Percentiles rank a stretch among this genome's conserved stretches.
phyloP scores from a whole-genome alignment of 64 coral and sea anemone species.

The Pocillopora verrucosa region DNA sequence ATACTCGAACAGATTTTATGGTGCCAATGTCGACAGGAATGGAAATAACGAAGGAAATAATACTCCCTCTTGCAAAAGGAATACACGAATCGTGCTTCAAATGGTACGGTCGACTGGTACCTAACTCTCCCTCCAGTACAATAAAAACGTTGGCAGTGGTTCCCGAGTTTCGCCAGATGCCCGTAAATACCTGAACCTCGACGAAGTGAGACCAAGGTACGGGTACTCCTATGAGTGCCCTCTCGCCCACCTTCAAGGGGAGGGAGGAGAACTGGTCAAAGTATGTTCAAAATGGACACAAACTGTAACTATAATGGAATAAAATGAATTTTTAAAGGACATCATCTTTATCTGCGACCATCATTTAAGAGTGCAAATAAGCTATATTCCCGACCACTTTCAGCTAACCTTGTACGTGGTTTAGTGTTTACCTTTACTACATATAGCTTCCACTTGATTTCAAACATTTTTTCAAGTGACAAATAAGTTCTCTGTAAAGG shows the following conservation, averaged over 20 bases:
- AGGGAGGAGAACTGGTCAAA: not conserved
- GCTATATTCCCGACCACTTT: no score
- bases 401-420: no score
- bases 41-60: slow-evolving; percentile 29
- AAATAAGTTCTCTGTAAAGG: no score
- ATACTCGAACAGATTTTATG: slow-evolving; percentile 46
- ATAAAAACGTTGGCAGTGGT: slow-evolving; percentile 53
- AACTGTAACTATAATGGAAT: no score
- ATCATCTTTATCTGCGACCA: no score
- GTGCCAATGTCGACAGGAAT: slow-evolving; percentile 14
- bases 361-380: no score
- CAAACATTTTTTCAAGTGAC: no score
- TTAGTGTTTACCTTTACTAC: no score
- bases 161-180: slow-evolving; percentile 50
- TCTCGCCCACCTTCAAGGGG: slow-evolving; percentile 27
- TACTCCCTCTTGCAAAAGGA: slow-evolving; percentile 51
- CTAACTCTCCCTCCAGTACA: slow-evolving; percentile 12
- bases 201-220: slow-evolving; percentile 17
- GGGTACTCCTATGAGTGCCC: slow-evolving; percentile 23
- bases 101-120: slow-evolving; percentile 10
- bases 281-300: not conserved
- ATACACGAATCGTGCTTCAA: slow-evolving; percentile 8
- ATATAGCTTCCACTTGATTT: no score
- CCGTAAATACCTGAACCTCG: slow-evolving; percentile 42
- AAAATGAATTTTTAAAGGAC: no score